Conservation (phyloP, 2,888 invertebrate species). For the Calameuta filiformis region DNA sequence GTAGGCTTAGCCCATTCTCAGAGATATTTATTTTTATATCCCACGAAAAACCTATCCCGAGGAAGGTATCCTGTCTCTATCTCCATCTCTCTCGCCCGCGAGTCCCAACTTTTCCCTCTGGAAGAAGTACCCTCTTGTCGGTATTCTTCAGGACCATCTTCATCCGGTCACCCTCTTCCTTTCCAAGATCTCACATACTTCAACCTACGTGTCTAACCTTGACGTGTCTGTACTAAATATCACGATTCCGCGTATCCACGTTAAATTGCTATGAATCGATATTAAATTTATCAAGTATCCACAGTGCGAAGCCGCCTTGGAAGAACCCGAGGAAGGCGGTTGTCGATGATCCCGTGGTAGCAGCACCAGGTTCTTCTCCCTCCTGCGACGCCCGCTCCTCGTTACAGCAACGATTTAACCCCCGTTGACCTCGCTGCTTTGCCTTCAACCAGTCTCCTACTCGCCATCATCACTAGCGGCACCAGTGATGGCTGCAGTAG, state of each 20-base stretch:
- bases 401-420: conserved; percentile 52
- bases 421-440: conserved; percentile 51
- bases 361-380: not conserved
- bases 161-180: not conserved
- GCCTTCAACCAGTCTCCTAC: conserved; percentile 23
- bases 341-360: not conserved
- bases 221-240: not conserved
- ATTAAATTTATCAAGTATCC: not conserved
- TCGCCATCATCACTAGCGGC: conserved; percentile 14
- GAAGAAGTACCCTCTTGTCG: not conserved
- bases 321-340: not conserved
- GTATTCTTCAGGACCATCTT: not conserved
- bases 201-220: not conserved
- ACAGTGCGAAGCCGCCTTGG: not conserved
- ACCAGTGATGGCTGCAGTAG: not conserved
- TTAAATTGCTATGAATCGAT: not conserved
- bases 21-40: conserved; percentile 40
- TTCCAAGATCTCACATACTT: not conserved
- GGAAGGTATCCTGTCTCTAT: conserved; percentile 1
- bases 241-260: not conserved
- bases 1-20: conserved; percentile 36
- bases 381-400: not conserved
- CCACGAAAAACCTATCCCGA: not conserved
- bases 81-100: not conserved
- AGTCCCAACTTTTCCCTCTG: not conserved